A percentile compares a stretch with the other conserved stretches of the same genome.
phyloP scores from a whole-genome alignment of 2,113 vertebrate species.

The Apteryx owenii region DNA sequence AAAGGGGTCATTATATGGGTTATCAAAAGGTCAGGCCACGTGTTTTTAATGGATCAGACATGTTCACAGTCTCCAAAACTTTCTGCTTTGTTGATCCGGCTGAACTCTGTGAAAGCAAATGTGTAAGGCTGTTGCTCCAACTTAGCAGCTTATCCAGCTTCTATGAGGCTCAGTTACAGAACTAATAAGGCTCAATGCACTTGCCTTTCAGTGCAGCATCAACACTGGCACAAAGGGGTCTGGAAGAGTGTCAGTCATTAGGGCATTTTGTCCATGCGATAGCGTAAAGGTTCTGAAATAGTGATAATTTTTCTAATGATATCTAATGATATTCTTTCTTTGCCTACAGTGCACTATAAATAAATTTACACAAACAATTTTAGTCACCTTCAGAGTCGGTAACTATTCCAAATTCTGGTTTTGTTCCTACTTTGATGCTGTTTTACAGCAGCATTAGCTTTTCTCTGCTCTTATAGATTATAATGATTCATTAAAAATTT shows the following conservation, averaged over 20 bases:
- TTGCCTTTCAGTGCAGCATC: not conserved
- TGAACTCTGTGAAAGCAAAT: not conserved
- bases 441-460: not conserved
- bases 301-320: not conserved
- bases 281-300: not conserved
- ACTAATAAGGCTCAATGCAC: not conserved
- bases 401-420: not conserved
- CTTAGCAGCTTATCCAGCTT: not conserved
- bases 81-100: not conserved
- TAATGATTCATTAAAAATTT: constrained; percentile 4
- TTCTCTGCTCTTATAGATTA: not conserved
- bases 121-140: not conserved
- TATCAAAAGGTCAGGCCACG: not conserved
- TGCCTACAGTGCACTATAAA: not conserved
- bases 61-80: not conserved
- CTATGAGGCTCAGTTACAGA: not conserved
- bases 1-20: not conserved
- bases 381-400: not conserved
- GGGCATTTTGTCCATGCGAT: not conserved
- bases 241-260: not conserved
- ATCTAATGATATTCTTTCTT: not conserved
- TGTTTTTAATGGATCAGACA: not conserved
- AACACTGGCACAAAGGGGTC: not conserved
- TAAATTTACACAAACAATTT: not conserved
- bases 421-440: not conserved